Base-by-base conservation (phyloP, 2,113 vertebrate species). In the Grammomys dolichurus region DNA sequence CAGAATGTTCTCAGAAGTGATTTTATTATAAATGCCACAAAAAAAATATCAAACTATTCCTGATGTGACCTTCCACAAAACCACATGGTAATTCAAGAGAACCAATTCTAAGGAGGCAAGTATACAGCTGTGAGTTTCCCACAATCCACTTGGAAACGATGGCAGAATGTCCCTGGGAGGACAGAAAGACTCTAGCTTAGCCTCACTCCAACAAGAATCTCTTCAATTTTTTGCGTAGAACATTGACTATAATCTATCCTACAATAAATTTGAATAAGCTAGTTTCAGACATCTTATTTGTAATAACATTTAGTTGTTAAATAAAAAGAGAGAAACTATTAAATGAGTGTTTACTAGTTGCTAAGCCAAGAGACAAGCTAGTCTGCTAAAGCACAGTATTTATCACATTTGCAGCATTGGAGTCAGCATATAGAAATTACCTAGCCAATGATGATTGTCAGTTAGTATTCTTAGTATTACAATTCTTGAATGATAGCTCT, bases 111-210 rank as follows among this genome's bases (percentile, higher is more conserved):
- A 93, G 43, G 24, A 51, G 76, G 58, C 9, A 84, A 70, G 31
- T 13, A 1, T 22, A 70, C 0, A 0, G 22, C 8, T 63, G 3
- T 26, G 7, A 82, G 7, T 48, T 31, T n/a, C 24, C 28, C 36
- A 60, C 4, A 63, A 13, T 56, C n/a, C 19, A 63, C 16, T 16
- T 14, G 22, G 9, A 36, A 48, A 20, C 11, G 33, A 24, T 3
- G 36, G 48, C 0, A 87, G 75, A 92, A 26, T 69, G 67, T 54
- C 1, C 31, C 24, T 48, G 10, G 81, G 14, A 67, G 1, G 88
- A n/a, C 5, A 65, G 11, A 11, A 0, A 1, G 22, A 17, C 8
- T 26, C 1, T 13, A n/a, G 2, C 6, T 22, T 11, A n/a, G 22
- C 20, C 40, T 16, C 31, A 43, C 9, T 31, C 51, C 19, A 4